Conservation (phyloP, 2,113 vertebrate genomes). For the Grammatotria lemairii region DNA sequence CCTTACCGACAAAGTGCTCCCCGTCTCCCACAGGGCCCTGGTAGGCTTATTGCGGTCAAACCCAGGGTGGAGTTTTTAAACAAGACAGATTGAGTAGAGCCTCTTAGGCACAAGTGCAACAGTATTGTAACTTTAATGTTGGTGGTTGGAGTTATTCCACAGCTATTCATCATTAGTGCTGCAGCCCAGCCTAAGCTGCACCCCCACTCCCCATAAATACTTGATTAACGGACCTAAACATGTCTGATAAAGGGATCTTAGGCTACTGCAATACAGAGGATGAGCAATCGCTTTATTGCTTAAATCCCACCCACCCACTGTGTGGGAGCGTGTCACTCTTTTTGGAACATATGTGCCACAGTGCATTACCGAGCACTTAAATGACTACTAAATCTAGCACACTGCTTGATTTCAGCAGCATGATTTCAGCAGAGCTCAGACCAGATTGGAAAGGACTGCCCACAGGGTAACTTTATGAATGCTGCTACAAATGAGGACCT, state of each 20-base stretch:
- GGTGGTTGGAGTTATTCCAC: conserved; percentile 43
- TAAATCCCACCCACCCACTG: conserved; percentile 66
- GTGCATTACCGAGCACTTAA: conserved; percentile 49
- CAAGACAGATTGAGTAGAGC: conserved; percentile 55
- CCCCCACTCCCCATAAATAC: conserved; percentile 64
- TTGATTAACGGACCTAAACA: conserved; percentile 69
- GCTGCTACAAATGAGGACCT: background rate
- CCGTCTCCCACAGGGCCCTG: conserved; percentile 42
- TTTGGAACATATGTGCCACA: conserved; percentile 64
- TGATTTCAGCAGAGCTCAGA: conserved; percentile 16
- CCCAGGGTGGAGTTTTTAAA: conserved; percentile 46
- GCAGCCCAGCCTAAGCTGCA: conserved; percentile 47
- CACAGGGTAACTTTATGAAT: conserved; percentile 22
- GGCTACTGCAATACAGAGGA: conserved; percentile 28
- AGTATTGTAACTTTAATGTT: conserved; percentile 53
- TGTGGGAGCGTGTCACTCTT: conserved; percentile 65
- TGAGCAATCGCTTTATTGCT: conserved; percentile 61
- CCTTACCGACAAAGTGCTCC: conserved; percentile 45
- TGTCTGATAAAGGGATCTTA: conserved; percentile 60
- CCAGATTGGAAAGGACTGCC: conserved; percentile 23
- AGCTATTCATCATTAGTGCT: conserved; percentile 60
- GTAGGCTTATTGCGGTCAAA: conserved; percentile 42
- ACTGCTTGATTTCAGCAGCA: conserved; percentile 24
- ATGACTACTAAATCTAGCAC: conserved; percentile 52
- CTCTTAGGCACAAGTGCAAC: conserved; percentile 22